A percentile compares a stretch with the other conserved stretches of the same genome.
phyloP scores from a whole-genome alignment of 2,888 invertebrate species.

The Hirtodrosophila confusa region DNA sequence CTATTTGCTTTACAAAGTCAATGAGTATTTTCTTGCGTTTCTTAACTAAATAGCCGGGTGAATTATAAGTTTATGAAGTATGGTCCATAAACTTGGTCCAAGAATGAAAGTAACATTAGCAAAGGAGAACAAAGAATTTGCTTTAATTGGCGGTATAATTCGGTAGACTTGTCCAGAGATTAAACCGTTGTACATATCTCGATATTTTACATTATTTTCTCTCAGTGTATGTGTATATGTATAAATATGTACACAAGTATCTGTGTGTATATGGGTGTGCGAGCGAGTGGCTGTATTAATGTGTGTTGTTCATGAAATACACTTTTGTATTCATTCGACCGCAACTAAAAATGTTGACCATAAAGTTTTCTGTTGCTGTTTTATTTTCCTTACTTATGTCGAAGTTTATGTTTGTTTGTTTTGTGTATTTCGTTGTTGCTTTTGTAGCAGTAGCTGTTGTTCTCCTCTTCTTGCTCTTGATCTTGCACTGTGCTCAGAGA shows the following conservation, averaged over 20 bases:
- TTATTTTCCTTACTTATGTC: constrained; percentile 65
- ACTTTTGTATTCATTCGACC: constrained; percentile 78
- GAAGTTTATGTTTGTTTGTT: constrained; percentile 48
- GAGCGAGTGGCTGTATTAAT: constrained; percentile 53
- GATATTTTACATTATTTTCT: background rate
- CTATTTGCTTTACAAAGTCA: too few species aligned
- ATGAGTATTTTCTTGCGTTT: too few species aligned
- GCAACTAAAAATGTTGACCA: constrained; percentile 79
- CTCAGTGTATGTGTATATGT: background rate
- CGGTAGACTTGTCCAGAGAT: background rate
- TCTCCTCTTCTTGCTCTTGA: constrained; percentile 29
- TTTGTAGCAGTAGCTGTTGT: background rate
- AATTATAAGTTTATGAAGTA: too few species aligned
- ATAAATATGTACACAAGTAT: constrained; percentile 1
- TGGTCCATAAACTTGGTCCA: too few species aligned
- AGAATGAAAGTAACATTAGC: too few species aligned
- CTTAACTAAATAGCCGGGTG: too few species aligned
- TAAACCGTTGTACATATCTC: background rate
- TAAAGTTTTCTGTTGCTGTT: constrained; percentile 64
- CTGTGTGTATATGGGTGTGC: constrained; percentile 15
- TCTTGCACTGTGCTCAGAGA: constrained; percentile 26
- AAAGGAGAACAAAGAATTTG: too few species aligned
- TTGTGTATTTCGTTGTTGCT: constrained; percentile 39
- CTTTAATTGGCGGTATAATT: too few species aligned
- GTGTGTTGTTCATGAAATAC: constrained; percentile 68